Base-by-base conservation (phyloP, 2,797 vertebrate genomes). In the Astyanax mexicanus region DNA sequence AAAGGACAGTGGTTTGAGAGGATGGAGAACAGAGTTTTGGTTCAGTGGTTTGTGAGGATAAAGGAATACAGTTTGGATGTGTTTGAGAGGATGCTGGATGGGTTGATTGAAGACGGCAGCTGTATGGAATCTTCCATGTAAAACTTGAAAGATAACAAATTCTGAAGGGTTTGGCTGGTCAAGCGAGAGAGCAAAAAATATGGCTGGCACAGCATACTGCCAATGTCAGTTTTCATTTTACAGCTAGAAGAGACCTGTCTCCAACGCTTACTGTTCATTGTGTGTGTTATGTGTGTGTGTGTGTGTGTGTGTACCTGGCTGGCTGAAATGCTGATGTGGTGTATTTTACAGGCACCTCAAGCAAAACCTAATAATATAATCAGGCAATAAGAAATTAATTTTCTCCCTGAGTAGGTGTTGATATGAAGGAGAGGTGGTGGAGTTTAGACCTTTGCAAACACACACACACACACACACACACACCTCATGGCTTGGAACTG, bases 311-410 rank as follows among this genome's bases (percentile, higher is more conserved):
- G 17, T 23, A 10, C 32, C 21, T 54, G 38, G 19, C 77, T 78
- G 81, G 81, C 89, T 88, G 86, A 90, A 93, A 86, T 69, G 75
- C 86, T 84, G 88, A 91, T 89, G 87, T 87, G 74, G 85, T 88
- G 88, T 87, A 89, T 91, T 91, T 86, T 87, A 86, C 73, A 82
- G 83, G 83, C 87, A 83, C 84, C 84, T 83, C 83, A 78, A 85
- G 88, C 77, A 42, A 88, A 88, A 86, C 88, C 87, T 87, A 87
- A 88, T 92, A 92, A 90, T 91, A 90, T 91, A 90, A 91, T 92
- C 88, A 84, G 88, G 84, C 89, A 88, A 89, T 94, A 91, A 91
- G 89, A 90, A 89, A 90, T 94, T 91, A 85, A 91, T 92, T 94
- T 93, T 93, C 92, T 88, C 88, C 92, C 91, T 92, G 87, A 89